A percentile compares a stretch with the other conserved stretches of the same genome.
These are phyloP conservation scores for Eurystomus gularis DNA, from an alignment of 2,113 vertebrate genomes.

Conservation along the genomic window DNA sequence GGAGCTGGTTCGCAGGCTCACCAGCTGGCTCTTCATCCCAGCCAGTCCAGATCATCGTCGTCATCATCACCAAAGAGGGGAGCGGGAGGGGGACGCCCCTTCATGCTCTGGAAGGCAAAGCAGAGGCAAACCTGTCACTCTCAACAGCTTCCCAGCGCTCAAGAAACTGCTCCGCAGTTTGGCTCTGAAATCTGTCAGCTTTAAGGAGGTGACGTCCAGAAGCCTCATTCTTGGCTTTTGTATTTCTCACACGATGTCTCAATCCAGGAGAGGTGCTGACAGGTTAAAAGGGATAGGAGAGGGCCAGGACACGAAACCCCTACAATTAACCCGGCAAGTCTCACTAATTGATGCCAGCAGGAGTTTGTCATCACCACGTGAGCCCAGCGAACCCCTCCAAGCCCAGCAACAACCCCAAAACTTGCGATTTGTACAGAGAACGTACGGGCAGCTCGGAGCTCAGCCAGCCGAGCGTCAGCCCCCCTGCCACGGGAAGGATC, in stretches of 20 bases:
- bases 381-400: not conserved
- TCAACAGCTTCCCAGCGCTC: not conserved
- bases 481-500: not conserved
- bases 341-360: not conserved
- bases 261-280: not conserved
- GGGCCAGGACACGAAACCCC: not conserved
- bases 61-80: conserved; percentile 91
- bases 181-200: not conserved
- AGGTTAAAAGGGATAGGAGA: not conserved
- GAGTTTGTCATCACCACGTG: not conserved
- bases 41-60: conserved; percentile 87
- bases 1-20: not conserved
- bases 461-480: not conserved
- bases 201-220: not conserved
- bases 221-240: not conserved
- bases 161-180: not conserved
- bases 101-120: conserved; percentile 84
- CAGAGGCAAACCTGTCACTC: not conserved
- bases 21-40: conserved; percentile 78
- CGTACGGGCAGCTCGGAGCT: not conserved
- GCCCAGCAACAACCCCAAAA: not conserved
- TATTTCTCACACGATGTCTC: not conserved
- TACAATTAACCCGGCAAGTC: not conserved
- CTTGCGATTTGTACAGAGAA: not conserved
- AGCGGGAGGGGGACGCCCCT: conserved; percentile 87